Conservation (phyloP, 2,113 vertebrate species). For the Mastomys coucha region DNA sequence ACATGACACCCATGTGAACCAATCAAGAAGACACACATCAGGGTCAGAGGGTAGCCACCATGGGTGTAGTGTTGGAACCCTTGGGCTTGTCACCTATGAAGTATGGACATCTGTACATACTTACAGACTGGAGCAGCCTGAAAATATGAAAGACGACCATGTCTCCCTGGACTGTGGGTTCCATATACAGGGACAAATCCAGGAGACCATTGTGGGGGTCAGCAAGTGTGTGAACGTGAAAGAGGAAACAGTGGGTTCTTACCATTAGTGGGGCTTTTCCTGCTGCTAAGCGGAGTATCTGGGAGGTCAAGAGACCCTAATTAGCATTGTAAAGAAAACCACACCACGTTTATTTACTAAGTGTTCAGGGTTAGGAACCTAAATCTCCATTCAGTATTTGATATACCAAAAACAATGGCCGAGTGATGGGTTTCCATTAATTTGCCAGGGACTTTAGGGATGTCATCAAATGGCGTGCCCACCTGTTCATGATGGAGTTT, state of each 20-base stretch:
- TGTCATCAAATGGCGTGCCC: not conserved
- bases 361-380: not conserved
- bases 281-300: not conserved
- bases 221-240: not conserved
- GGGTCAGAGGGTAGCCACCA: not conserved
- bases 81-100: not conserved
- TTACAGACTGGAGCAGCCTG: not conserved
- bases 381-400: not conserved
- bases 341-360: not conserved
- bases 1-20: rapidly evolving
- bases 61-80: not conserved
- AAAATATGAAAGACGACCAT: no score
- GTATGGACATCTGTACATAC: not conserved
- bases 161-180: not conserved
- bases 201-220: not conserved
- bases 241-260: not conserved
- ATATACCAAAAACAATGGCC: not conserved
- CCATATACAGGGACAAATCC: not conserved
- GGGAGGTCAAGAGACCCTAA: not conserved
- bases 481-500: not conserved
- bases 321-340: not conserved
- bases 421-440: not conserved
- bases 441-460: not conserved
- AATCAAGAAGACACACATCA: rapidly evolving
- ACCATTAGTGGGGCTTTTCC: not conserved